phyloP scores from a whole-genome alignment of 2,888 invertebrate genomes.

The Aspidapion aeneum region DNA sequence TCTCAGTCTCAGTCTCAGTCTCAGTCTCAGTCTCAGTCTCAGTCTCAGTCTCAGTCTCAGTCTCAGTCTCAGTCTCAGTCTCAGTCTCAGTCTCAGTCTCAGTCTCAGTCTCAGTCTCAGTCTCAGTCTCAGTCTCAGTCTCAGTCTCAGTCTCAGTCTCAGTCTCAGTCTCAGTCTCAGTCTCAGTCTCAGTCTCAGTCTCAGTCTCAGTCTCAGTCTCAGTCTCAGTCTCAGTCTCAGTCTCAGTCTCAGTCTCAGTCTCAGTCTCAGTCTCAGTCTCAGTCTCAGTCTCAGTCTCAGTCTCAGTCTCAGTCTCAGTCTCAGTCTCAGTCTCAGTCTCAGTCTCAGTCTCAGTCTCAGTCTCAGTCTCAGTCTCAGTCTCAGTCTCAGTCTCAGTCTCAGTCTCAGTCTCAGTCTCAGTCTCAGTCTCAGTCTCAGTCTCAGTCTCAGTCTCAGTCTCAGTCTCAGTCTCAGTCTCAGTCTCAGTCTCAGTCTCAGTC shows the following conservation, averaged over 20 bases:
- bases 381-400: background rate
- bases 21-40: background rate
- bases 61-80: background rate
- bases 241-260: background rate
- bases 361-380: background rate
- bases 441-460: too few relatives aligned
- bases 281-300: background rate
- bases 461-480: too few relatives aligned
- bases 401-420: too few relatives aligned
- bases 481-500: too few relatives aligned
- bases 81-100: background rate
- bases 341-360: background rate
- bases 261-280: background rate
- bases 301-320: background rate
- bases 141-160: background rate
- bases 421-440: too few relatives aligned
- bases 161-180: background rate
- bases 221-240: background rate
- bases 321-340: background rate
- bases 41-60: background rate
- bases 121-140: background rate
- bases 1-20: background rate
- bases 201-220: background rate
- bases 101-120: background rate
- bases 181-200: background rate